Base-by-base conservation (phyloP, 2,797 vertebrate genomes). In the Sebastes trivittatus region DNA sequence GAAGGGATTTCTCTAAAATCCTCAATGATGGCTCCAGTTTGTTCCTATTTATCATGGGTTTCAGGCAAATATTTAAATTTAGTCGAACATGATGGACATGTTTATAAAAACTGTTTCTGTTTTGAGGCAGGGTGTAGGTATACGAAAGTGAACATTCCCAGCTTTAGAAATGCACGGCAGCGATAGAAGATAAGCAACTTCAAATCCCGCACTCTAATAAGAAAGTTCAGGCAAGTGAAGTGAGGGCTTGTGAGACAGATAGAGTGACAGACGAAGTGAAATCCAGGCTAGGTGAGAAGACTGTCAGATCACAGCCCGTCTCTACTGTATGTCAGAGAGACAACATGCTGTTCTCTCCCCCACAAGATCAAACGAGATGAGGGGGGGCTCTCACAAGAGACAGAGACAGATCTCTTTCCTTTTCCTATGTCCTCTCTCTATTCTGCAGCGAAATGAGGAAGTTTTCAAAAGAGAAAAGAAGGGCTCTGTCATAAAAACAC, bases 301-400 rank as follows among this genome's bases (percentile, higher is more conserved):
- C 71, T 80, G 84, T 78, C 86, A 88, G 82, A 91, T 89, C 83
- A 87, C 77, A 89, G 77, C 56, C 29, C 75, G 8, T 69, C 29
- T 77, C 66, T 59, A 70, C 66, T 86, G 80, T 81, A 84, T 67
- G 81, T 78, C 82, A 87, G 13, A 2, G 52, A 84, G 71, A 87
- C 34, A 69, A 83, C 82, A 78, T 42, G 72, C 75, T 64, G 59
- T 68, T 85, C 85, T 72, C 65, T 76, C 63, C 65, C 25, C 67
- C 34, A 25, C 49, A 71, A 84, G 85, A 94, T 89, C 77, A 88
- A 87, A 90, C 74, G 83, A 74, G 34, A 86, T 65, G 63, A 56
- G 14, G 32, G 8, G 42, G 32, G 46, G 49, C 66, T 84, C 54
- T 75, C 72, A 34, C 49, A 84, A 72, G 54, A 75, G 55, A 75